These are phyloP conservation scores for Streptopelia turtur DNA, from an alignment of 2,797 vertebrate genomes.

Conservation along the genomic window DNA sequence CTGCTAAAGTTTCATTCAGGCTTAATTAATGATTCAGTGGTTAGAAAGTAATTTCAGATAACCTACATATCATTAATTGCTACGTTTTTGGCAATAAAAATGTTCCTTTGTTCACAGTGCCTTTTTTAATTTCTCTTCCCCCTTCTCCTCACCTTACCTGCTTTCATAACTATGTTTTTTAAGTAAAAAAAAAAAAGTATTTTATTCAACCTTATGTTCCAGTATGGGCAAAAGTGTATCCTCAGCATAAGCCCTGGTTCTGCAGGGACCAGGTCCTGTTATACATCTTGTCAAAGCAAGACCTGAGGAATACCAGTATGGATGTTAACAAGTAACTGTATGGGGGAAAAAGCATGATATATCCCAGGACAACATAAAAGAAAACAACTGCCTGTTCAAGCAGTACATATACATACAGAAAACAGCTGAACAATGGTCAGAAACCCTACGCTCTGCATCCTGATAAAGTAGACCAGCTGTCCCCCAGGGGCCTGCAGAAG, in stretches of 20 bases:
- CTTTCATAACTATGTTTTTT: not conserved
- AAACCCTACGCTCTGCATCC: not conserved
- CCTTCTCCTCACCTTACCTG: not conserved
- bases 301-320: not conserved
- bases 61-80: not conserved
- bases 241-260: not conserved
- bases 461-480: conserved; percentile 33
- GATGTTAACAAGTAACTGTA: not conserved
- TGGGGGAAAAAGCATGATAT: not conserved
- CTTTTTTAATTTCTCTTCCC: not conserved
- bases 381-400: not conserved
- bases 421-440: not conserved
- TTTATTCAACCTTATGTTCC: not conserved
- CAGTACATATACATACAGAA: not conserved
- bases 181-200: not conserved
- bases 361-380: not conserved
- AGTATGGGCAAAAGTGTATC: not conserved
- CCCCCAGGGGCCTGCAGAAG: not conserved
- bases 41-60: not conserved
- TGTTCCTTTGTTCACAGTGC: not conserved
- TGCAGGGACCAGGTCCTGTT: not conserved
- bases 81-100: not conserved
- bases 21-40: not conserved
- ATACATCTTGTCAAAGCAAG: not conserved
- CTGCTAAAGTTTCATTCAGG: not conserved